Base-by-base conservation (phyloP, 2,797 vertebrate species). In the Darevskia mixta region DNA sequence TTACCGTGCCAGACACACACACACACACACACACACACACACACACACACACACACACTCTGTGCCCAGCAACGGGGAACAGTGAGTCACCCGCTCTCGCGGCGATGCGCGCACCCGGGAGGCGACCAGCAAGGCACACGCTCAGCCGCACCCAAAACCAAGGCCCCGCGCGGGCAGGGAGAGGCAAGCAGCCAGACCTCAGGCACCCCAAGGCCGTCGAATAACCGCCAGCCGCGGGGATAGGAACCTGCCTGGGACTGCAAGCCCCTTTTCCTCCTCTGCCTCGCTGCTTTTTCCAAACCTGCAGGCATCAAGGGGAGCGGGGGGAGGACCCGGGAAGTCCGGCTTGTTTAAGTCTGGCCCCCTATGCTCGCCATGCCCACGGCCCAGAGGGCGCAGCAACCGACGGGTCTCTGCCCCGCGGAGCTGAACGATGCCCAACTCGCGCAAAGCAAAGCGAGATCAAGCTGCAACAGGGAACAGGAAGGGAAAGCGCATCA, bases 141-240 rank as follows among this genome's bases (percentile, higher is more conserved):
- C 6, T 43, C 32, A 25, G 87, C 87, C 87, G 35, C 88, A 38
- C 88, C 85, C 85, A 41, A 83, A 72, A 79, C 58, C 45, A 79
- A 25, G 64, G 25, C 81, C 45, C 23, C 2, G 49, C 27, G 80
- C 38, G 67, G 41, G 5, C 20, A 20, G 43, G 6, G 35, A 7
- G 1, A 23, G 4, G 9, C 11, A 35, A 15, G 29, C 7, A 29
- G 15, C 27, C 29, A 82, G 17, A 8, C n/a, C 15, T 80, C 5
- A 13, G 41, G 32, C 66, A 55, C 75, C 25, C 17, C 11, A 41
- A 67, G 23, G 55, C 23, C 9, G 3, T 45, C 2, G 8, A 35
- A 35, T 11, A 71, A 4, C 18, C 35, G 29, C 38, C 17, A n/a
- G 58, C 29, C 3, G 58, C 3, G 27, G 27, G 15, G 32, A 80